Conservation (phyloP, 1,140 invertebrate genomes). For the Catajapyx aquilonaris region DNA sequence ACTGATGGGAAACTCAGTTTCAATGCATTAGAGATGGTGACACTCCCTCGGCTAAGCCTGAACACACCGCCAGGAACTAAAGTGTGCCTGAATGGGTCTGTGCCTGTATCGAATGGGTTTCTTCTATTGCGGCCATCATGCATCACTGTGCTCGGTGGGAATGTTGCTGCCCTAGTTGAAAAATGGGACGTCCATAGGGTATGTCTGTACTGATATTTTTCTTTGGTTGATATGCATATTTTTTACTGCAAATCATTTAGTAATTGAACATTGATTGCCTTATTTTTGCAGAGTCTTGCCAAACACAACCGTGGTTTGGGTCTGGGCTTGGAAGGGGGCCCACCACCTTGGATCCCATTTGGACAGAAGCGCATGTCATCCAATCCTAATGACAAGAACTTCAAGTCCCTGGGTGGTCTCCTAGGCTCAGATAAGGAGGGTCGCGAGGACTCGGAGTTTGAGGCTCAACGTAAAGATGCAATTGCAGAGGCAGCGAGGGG, state of each 20-base stretch:
- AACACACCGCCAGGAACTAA: conserved; percentile 61
- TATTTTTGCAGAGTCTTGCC: conserved; percentile 37
- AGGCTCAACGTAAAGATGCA: conserved; percentile 57
- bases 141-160: conserved; percentile 51
- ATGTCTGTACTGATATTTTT: conserved; percentile 7
- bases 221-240: background rate
- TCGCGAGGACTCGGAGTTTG: conserved; percentile 55
- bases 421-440: too few species aligned
- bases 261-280: background rate
- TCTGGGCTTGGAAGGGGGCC: conserved; percentile 40
- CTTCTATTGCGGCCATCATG: conserved; percentile 42
- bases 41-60: conserved; percentile 19
- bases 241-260: background rate
- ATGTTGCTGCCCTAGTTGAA: conserved; percentile 58
- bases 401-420: conserved; percentile 42
- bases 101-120: conserved; percentile 38
- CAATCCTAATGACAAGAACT: conserved; percentile 35
- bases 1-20: conserved; percentile 62
- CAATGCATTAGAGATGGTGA: conserved; percentile 56
- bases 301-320: conserved; percentile 36
- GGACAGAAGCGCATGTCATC: conserved; percentile 47
- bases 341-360: conserved; percentile 81
- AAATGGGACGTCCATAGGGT: conserved; percentile 73
- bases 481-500: conserved; percentile 64
- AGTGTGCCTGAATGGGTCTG: conserved; percentile 29